Conservation (phyloP, 2,113 vertebrate species). For the Gnathonemus echidnorhynchus region DNA sequence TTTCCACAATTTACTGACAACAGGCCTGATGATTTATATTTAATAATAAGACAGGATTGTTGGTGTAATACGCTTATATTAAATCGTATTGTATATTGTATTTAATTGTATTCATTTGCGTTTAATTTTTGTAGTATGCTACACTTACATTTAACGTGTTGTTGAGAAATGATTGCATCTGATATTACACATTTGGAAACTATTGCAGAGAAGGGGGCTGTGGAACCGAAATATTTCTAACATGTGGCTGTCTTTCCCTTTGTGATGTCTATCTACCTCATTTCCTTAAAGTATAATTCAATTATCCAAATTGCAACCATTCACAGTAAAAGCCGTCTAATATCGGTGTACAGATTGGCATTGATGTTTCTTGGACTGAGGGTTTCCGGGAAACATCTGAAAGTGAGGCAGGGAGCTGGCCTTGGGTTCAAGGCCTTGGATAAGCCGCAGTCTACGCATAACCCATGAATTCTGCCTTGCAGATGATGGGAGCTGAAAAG, state of each 20-base stretch:
- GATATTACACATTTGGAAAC: conserved; percentile 49
- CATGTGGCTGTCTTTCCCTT: conserved; percentile 44
- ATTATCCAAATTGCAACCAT: conserved; percentile 65
- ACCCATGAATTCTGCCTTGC: conserved; percentile 45
- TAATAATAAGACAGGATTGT: neutral
- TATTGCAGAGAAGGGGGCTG: conserved; percentile 35
- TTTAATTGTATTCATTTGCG: conserved; percentile 29
- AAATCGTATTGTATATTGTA: conserved; percentile 13
- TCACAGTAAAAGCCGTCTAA: conserved; percentile 45
- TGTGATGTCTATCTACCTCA: conserved; percentile 50
- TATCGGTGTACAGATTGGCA: conserved; percentile 36
- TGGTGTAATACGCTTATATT: neutral
- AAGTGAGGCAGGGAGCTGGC: conserved; percentile 22
- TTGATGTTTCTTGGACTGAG: conserved; percentile 34
- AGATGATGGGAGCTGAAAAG: conserved; percentile 27
- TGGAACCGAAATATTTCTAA: conserved; percentile 50
- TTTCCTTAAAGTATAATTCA: conserved; percentile 52
- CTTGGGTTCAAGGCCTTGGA: conserved; percentile 24
- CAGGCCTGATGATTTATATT: neutral
- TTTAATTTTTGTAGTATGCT: conserved; percentile 20
- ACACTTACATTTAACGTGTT: conserved; percentile 19
- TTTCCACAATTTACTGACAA: neutral
- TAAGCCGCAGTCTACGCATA: conserved; percentile 28
- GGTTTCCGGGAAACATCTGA: conserved; percentile 43
- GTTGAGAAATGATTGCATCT: conserved; percentile 36